phyloP scores from a whole-genome alignment of 2,797 vertebrate genomes.

The Esox lucius region DNA sequence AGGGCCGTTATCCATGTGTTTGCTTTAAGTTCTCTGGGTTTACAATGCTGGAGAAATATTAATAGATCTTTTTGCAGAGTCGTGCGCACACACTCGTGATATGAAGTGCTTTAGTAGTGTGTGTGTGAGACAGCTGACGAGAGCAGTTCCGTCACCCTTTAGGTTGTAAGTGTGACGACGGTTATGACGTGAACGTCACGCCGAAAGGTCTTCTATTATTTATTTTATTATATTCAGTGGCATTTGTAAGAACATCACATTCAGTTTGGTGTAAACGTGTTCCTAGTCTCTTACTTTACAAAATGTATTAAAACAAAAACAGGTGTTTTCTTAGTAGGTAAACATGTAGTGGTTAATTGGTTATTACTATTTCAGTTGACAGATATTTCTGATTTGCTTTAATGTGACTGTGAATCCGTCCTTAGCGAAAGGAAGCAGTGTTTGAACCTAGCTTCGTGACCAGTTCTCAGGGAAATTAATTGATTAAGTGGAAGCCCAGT shows the following conservation, averaged over 20 bases:
- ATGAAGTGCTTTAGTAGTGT: constrained; percentile 27
- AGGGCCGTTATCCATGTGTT: constrained; percentile 42
- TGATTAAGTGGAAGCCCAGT: constrained; percentile 42
- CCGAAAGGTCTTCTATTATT: constrained; percentile 59
- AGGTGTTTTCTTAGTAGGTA: constrained; percentile 28
- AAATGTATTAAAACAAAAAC: constrained; percentile 24
- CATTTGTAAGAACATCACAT: constrained; percentile 57
- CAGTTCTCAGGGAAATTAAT: constrained; percentile 71
- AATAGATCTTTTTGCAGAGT: constrained; percentile 4
- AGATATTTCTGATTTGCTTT: constrained; percentile 19
- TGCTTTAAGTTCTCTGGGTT: constrained; percentile 47
- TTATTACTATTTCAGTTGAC: constrained; percentile 46
- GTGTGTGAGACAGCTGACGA: not conserved
- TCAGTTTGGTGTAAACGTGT: constrained; percentile 43
- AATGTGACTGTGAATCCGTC: constrained; percentile 59
- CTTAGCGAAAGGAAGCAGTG: constrained; percentile 56
- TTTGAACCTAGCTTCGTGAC: constrained; percentile 56
- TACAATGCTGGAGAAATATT: constrained; percentile 1
- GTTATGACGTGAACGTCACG: constrained; percentile 39
- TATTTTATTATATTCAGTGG: constrained; percentile 67
- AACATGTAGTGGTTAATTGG: constrained; percentile 42
- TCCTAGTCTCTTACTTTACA: constrained; percentile 24
- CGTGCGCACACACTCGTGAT: not conserved
- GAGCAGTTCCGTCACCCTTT: not conserved
- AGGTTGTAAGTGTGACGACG: not conserved